Percentiles rank a stretch among this genome's conserved stretches.
These are phyloP conservation scores for Gallinago undulata DNA, from an alignment of 2,113 vertebrate genomes.

Conservation along the genomic window DNA sequence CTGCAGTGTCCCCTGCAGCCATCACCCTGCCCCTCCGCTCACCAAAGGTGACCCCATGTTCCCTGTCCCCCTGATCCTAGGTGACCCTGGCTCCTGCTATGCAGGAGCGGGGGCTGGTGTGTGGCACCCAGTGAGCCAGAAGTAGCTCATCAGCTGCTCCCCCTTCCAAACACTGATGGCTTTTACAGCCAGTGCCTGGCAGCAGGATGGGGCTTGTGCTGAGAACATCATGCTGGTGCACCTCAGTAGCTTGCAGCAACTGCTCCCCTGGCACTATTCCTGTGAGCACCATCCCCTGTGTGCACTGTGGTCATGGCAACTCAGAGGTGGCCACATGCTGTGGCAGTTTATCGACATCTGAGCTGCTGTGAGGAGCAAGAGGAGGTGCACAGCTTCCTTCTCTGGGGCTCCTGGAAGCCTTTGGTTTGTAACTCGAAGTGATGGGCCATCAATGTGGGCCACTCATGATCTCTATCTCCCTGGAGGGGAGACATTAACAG, in stretches of 20 bases:
- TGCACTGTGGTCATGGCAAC: neutral
- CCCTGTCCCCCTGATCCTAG: too few species aligned
- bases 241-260: neutral
- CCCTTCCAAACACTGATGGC: neutral
- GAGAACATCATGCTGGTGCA: neutral
- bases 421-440: neutral
- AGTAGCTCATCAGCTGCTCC: neutral
- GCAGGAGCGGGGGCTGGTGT: neutral
- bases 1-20: neutral
- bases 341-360: neutral
- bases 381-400: accelerated
- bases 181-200: neutral
- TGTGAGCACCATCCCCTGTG: neutral
- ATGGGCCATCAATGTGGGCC: accelerated
- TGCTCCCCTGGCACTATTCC: too few species aligned
- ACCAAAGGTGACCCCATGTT: neutral
- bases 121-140: neutral
- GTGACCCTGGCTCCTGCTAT: neutral
- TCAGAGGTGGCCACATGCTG: neutral
- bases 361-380: neutral
- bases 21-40: neutral
- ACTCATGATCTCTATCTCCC: neutral
- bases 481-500: neutral
- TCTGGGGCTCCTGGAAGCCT: too few species aligned
- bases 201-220: neutral